These are phyloP conservation scores for Pseudoatta argentina DNA, from an alignment of 1,140 invertebrate genomes.

Conservation along the genomic window DNA sequence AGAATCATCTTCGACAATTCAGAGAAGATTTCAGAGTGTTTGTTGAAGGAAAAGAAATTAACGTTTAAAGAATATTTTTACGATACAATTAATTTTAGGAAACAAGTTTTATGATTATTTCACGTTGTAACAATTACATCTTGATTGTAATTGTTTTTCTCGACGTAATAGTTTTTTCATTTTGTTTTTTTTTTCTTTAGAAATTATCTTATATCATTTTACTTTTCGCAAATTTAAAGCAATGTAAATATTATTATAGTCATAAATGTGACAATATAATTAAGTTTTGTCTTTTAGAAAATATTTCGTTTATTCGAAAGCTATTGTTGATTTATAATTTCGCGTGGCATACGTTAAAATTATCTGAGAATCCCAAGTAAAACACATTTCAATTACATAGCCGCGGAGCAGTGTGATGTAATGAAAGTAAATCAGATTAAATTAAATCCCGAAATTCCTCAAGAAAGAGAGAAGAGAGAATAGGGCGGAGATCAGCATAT, in stretches of 20 bases:
- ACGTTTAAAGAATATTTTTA: not conserved
- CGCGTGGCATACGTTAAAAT: not conserved
- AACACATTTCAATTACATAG: constrained; percentile 17
- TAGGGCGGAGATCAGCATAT: constrained; percentile 18
- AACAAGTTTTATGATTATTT: not conserved
- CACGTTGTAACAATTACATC: not conserved
- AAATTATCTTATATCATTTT: constrained; percentile 4
- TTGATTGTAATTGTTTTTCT: not conserved
- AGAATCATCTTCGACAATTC: constrained; percentile 1
- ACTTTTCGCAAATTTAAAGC: not conserved
- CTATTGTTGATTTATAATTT: constrained; percentile 12
- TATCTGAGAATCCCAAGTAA: constrained; percentile 1
- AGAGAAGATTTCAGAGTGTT: not conserved
- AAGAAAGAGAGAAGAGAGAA: not conserved
- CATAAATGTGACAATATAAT: constrained; percentile 14
- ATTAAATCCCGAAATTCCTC: constrained; percentile 42
- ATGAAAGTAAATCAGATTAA: constrained; percentile 36
- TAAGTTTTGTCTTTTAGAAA: not conserved
- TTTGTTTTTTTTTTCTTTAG: not conserved
- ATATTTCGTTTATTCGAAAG: not conserved
- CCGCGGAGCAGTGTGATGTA: not conserved
- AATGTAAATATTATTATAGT: not conserved
- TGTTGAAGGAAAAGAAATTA: constrained; percentile 7
- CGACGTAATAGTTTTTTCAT: not conserved
- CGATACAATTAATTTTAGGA: not conserved